A percentile compares a stretch with the other conserved stretches of the same genome.
These are phyloP conservation scores for Mystacides longicornis DNA, from an alignment of 2,888 invertebrate species.

Conservation along the genomic window DNA sequence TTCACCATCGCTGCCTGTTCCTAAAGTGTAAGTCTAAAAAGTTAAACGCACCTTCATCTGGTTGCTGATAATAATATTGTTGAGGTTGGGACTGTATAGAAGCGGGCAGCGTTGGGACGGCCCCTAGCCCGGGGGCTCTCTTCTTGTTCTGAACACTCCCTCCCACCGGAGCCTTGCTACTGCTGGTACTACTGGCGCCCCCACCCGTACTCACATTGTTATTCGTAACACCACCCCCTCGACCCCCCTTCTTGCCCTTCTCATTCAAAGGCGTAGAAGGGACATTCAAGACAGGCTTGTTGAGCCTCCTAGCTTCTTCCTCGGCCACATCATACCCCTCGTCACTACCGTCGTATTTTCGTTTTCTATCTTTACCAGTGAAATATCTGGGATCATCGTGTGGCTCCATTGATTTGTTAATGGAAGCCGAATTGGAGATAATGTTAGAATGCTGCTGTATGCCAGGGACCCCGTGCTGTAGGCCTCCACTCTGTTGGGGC, in stretches of 20 bases:
- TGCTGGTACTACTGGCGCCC: slow-evolving; percentile 35
- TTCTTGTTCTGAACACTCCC: slow-evolving; percentile 46
- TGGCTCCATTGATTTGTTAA: slow-evolving; percentile 45
- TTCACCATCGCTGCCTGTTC: slow-evolving; percentile 54
- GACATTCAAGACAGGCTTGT: slow-evolving; percentile 48
- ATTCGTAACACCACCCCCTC: slow-evolving; percentile 33
- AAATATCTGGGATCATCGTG: slow-evolving; percentile 67
- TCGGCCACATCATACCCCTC: slow-evolving; percentile 55
- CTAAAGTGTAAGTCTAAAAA: slow-evolving; percentile 51
- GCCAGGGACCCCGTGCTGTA: slow-evolving; percentile 41
- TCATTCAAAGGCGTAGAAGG: slow-evolving; percentile 45
- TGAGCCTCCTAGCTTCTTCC: slow-evolving; percentile 41
- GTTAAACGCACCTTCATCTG: slow-evolving; percentile 54
- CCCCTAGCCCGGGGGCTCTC: slow-evolving; percentile 38
- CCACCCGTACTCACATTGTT: slow-evolving; percentile 33
- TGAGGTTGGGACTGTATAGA: slow-evolving; percentile 41
- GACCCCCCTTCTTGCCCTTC: slow-evolving; percentile 39
- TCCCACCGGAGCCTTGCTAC: slow-evolving; percentile 33
- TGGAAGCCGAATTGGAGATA: slow-evolving; percentile 33
- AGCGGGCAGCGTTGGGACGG: slow-evolving; percentile 40
- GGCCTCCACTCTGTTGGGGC: slow-evolving; percentile 37
- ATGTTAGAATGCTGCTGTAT: slow-evolving; percentile 29
- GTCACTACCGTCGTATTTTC: slow-evolving; percentile 60
- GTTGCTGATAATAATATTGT: slow-evolving; percentile 51
- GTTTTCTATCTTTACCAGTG: slow-evolving; percentile 63